Conservation (phyloP, 2,113 vertebrate species). For the Promerops cafer region DNA sequence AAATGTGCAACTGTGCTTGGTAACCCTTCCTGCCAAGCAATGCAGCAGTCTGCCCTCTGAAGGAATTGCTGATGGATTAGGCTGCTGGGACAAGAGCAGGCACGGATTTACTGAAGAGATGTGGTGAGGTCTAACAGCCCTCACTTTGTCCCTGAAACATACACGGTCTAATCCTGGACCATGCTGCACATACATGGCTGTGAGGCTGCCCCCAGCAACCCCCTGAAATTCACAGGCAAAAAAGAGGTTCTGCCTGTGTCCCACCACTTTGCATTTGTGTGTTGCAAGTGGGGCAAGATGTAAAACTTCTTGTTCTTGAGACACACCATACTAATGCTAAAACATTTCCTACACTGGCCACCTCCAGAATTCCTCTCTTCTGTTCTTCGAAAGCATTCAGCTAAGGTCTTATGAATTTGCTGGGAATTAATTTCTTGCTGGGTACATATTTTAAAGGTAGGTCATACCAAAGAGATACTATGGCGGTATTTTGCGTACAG, state of each 20-base stretch:
- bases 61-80: neutral
- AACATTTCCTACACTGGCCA: neutral
- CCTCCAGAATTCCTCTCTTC: neutral
- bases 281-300: neutral
- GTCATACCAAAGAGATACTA: conserved; percentile 32
- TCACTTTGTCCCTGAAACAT: neutral
- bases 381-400: conserved; percentile 22
- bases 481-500: neutral
- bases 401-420: neutral
- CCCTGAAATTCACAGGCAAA: neutral
- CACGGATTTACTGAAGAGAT: neutral
- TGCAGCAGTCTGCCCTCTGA: neutral
- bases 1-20: accelerated
- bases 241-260: neutral
- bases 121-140: neutral
- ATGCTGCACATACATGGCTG: accelerated
- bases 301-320: neutral
- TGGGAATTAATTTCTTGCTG: conserved; percentile 7
- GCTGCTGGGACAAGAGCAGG: neutral
- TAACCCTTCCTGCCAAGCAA: neutral
- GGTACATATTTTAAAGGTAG: conserved; percentile 40
- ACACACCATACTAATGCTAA: too few relatives aligned
- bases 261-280: neutral
- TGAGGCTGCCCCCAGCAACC: neutral
- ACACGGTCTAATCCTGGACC: neutral